Conservation (phyloP, 2,888 invertebrate species). For the Drosophila buzzatii region DNA sequence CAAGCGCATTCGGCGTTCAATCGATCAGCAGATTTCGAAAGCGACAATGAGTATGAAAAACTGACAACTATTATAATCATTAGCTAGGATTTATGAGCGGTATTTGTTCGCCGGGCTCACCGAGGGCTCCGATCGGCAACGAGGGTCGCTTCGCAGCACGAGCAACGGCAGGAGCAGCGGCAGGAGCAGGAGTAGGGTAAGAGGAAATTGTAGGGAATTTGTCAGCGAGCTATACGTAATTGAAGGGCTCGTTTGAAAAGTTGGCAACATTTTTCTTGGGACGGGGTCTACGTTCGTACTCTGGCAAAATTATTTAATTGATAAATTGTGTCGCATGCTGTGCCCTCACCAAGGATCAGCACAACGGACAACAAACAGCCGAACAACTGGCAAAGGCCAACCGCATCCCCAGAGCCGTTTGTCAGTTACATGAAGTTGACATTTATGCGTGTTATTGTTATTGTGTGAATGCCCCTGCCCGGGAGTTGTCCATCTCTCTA, state of each 20-base stretch:
- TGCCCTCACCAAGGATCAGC: conserved; percentile 48
- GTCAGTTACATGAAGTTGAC: conserved; percentile 73
- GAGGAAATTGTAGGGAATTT: conserved; percentile 35
- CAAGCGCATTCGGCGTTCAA: conserved; percentile 32
- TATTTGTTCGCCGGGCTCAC: conserved; percentile 34
- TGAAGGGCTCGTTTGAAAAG: conserved; percentile 13
- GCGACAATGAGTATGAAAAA: conserved; percentile 57
- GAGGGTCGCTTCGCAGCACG: conserved; percentile 35
- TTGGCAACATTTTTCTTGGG: conserved; percentile 1
- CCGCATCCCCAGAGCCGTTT: conserved; percentile 43
- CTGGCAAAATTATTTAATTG: conserved; percentile 56
- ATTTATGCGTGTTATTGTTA: conserved; percentile 65
- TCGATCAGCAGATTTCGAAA: conserved; percentile 59
- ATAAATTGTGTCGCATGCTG: conserved; percentile 79
- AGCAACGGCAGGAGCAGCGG: neutral
- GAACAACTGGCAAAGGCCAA: conserved; percentile 30
- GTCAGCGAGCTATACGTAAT: conserved; percentile 11
- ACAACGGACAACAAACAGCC: conserved; percentile 17
- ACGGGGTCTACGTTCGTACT: neutral
- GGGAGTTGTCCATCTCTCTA: conserved; percentile 23
- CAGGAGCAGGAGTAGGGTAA: conserved; percentile 2
- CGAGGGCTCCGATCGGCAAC: conserved; percentile 19
- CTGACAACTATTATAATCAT: conserved; percentile 77
- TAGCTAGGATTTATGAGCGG: conserved; percentile 65
- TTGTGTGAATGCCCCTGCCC: conserved; percentile 47